Base-by-base conservation (phyloP, 2,113 vertebrate genomes). In the Grallaria varia region DNA sequence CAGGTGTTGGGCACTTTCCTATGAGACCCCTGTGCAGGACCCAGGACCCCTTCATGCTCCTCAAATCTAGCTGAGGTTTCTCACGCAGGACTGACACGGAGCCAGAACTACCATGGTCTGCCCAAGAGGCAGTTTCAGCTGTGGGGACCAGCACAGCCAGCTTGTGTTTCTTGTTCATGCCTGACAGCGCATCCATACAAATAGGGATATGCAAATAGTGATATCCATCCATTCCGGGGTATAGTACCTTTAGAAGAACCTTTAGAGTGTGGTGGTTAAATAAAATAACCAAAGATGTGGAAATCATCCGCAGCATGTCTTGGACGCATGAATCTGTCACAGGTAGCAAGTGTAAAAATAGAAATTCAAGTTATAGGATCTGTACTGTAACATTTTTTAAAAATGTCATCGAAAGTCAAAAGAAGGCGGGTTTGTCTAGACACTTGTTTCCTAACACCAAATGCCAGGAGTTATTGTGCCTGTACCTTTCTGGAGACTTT, bases 401-500 rank as follows among this genome's bases (percentile, higher is more conserved):
- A 96, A 95, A 92, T 3, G 25, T 23, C 53, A 85, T 67, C 79
- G 60, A 66, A 77, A 77, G 86, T 35, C n/a, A 53, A 42, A 75
- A 86, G 55, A 72, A 85, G 78, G 67, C 42, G n/a, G 21, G 45
- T 83, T 90, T 95, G 96, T 96, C 90, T 93, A 93, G 94, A 96
- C 55, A 0, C 55, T 94, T 66, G 72, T 94, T 95, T 96, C 90
- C 94, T 95, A 56, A 78, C 4, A 42, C 74, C 1, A 6, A 85
- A 90, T 6, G 53, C 93, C 95, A 97, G 89, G 87, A 96, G 87
- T 96, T 97, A 93, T 42, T 91, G 96, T 84, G 66, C 87, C 94
- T 58, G 79, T 95, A 96, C 95, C 87, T 95, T 96, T 91, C 84
- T 87, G 94, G 94, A 91, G 95, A 83, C 96, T 95, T 94, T 90